These are phyloP conservation scores for Dioctria linearis DNA, from an alignment of 2,888 invertebrate genomes.

Conservation along the genomic window DNA sequence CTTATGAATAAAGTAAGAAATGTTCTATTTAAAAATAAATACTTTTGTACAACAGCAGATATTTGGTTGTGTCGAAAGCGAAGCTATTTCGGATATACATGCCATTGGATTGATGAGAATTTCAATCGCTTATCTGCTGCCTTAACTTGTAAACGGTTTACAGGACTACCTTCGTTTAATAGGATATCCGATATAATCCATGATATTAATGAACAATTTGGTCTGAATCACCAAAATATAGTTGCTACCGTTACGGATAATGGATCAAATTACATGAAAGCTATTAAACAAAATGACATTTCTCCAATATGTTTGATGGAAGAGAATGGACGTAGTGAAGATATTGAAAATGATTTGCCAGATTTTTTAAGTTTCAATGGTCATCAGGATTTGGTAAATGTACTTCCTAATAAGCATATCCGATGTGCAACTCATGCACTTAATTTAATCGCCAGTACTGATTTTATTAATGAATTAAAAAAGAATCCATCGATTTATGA, in stretches of 20 bases:
- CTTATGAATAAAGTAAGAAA: slow-evolving; percentile 7
- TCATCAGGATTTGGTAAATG: slow-evolving; percentile 27
- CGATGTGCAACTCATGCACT: slow-evolving; percentile 56
- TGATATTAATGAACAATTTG: slow-evolving; percentile 10
- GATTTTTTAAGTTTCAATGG: slow-evolving; percentile 5
- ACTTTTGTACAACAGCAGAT: slow-evolving; percentile 55
- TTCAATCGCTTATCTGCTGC: slow-evolving; percentile 18
- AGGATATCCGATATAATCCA: neutral
- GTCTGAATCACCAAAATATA: slow-evolving; percentile 14
- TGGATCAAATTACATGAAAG: slow-evolving; percentile 1
- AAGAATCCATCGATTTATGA: too few relatives aligned
- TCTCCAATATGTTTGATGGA: neutral
- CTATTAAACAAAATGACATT: neutral
- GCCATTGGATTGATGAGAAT: slow-evolving; percentile 32
- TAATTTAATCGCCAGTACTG: slow-evolving; percentile 55
- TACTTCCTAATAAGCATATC: slow-evolving; percentile 48
- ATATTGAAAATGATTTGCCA: slow-evolving; percentile 44
- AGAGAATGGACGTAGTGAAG: slow-evolving; percentile 41
- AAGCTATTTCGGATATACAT: slow-evolving; percentile 54
- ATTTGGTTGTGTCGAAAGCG: slow-evolving; percentile 50
- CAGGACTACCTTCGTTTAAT: neutral
- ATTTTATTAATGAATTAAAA: slow-evolving; percentile 33
- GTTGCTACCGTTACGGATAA: slow-evolving; percentile 15
- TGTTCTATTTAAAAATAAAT: slow-evolving; percentile 14
- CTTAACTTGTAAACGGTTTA: slow-evolving; percentile 13